Evolutionary conservation across 2,797 vertebrate genomes (phyloP), one percentile per base, ranked within the genome.

Genomic region (Anabacerthia variegaticeps): DNA sequence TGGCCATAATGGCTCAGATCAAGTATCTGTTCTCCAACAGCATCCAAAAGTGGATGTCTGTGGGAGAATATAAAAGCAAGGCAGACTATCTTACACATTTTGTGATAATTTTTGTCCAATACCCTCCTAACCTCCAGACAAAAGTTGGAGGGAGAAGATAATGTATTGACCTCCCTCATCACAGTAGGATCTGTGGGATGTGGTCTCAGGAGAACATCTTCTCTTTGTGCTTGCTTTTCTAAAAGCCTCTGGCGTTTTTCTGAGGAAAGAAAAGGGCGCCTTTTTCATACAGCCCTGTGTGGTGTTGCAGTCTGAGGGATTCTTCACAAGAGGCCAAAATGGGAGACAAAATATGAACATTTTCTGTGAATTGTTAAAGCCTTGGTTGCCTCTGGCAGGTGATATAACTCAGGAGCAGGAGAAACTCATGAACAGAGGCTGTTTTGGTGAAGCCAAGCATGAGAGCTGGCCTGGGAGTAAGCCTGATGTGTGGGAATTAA

Each of bases 131-230:
- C 9, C n/a, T 86, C 20, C 26, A 68, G 17, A 27, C 8, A 59
- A 62, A 41, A 36, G 44, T 11, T 63, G 15, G 66, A 73, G 17
- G 16, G 15, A 76, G 43, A 14, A 74, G 12, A 6, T 72, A 3
- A 12, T 10, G 5, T 80, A 17, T 11, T 69, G 24, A 28, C 23
- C 12, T 52, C 6, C 27, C 34, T 89, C 61, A 74, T 58, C n/a
- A 73, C 7, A 24, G 10, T 6, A 12, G 6, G 21, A 14, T 41
- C 8, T 1, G 1, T 9, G 12, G 6, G 3, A 67, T 58, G 37
- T 0, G 0, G 5, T 63, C 10, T 12, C 26, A 61, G 54, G 23
- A 81, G 54, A 84, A 49, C 5, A 8, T 71, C 8, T 77, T 84
- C 39, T 71, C 15, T 58, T 80, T 37, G 14, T 10, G 2, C 15